A percentile compares a stretch with the other conserved stretches of the same genome.
These are phyloP conservation scores for Cotesia chilonis DNA, from an alignment of 1,140 invertebrate species.

Conservation along the genomic window DNA sequence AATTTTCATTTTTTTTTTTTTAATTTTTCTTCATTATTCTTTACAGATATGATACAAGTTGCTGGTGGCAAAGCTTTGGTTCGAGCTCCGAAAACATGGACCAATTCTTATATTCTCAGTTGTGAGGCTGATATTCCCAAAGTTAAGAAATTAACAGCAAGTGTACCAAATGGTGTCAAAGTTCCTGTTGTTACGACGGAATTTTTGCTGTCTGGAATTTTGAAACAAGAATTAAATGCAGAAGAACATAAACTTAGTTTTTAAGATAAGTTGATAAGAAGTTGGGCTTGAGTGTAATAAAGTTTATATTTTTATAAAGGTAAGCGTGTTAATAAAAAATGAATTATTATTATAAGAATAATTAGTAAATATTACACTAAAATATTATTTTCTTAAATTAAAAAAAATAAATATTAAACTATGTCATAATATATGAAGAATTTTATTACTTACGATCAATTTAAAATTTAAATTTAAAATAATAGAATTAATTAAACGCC, in stretches of 20 bases:
- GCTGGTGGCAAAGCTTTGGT: conserved; percentile 56
- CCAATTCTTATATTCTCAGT: conserved; percentile 58
- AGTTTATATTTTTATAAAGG: conserved; percentile 8
- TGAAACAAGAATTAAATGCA: conserved; percentile 61
- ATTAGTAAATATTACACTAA: no score
- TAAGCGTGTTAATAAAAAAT: no score
- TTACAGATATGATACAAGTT: conserved; percentile 57
- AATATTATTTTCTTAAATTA: no score
- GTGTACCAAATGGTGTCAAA: conserved; percentile 48
- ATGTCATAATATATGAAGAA: no score
- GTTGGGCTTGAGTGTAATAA: conserved; percentile 6
- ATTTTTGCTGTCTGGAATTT: conserved; percentile 63
- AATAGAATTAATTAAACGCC: no score
- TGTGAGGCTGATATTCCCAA: conserved; percentile 51
- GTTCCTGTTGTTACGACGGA: conserved; percentile 60
- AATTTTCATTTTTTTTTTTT: neutral
- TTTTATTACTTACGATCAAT: no score
- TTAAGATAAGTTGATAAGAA: neutral
- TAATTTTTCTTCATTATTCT: neutral
- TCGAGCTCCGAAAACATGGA: conserved; percentile 54
- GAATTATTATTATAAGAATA: no score
- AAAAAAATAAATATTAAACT: no score
- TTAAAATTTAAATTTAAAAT: no score
- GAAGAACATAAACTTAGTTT: conserved; percentile 10
- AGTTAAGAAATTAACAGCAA: conserved; percentile 53